These are phyloP conservation scores for Agonopterix heracliana DNA, from an alignment of 2,888 invertebrate species.

Conservation along the genomic window DNA sequence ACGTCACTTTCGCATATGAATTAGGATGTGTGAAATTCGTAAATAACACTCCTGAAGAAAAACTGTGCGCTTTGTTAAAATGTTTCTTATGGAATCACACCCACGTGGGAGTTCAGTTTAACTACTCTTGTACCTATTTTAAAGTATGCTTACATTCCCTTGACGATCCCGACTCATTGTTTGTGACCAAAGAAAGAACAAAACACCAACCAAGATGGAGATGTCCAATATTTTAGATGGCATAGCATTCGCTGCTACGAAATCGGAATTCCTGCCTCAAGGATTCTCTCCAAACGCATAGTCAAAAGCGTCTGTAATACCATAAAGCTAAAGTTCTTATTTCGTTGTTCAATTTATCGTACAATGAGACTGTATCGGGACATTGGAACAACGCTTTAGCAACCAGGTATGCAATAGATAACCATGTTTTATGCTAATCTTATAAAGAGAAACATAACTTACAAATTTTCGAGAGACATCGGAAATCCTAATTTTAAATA, in stretches of 20 bases:
- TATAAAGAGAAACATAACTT: slow-evolving; percentile 61
- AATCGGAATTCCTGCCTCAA: slow-evolving; percentile 66
- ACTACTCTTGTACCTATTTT: slow-evolving; percentile 33
- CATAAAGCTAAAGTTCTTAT: slow-evolving; percentile 40
- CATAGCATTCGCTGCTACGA: slow-evolving; percentile 72
- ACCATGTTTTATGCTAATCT: slow-evolving; percentile 69
- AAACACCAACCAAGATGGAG: slow-evolving; percentile 71
- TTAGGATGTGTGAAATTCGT: too few species aligned
- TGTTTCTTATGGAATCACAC: not conserved
- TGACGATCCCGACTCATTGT: slow-evolving; percentile 72
- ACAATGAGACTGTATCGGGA: slow-evolving; percentile 54
- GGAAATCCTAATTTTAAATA: slow-evolving; percentile 30
- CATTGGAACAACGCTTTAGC: slow-evolving; percentile 64
- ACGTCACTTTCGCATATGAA: too few species aligned
- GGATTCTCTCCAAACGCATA: slow-evolving; percentile 40
- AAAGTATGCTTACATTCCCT: slow-evolving; percentile 70
- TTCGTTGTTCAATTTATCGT: slow-evolving; percentile 28
- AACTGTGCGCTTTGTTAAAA: not conserved
- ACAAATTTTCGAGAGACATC: slow-evolving; percentile 64
- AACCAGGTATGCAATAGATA: slow-evolving; percentile 70
- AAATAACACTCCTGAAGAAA: too few species aligned
- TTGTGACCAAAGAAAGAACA: slow-evolving; percentile 67
- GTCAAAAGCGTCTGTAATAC: slow-evolving; percentile 43
- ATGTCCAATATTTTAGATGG: slow-evolving; percentile 77
- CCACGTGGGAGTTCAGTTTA: slow-evolving; percentile 47